Conservation (phyloP, 2,113 vertebrate genomes). For the Cynoglossus semilaevis region DNA sequence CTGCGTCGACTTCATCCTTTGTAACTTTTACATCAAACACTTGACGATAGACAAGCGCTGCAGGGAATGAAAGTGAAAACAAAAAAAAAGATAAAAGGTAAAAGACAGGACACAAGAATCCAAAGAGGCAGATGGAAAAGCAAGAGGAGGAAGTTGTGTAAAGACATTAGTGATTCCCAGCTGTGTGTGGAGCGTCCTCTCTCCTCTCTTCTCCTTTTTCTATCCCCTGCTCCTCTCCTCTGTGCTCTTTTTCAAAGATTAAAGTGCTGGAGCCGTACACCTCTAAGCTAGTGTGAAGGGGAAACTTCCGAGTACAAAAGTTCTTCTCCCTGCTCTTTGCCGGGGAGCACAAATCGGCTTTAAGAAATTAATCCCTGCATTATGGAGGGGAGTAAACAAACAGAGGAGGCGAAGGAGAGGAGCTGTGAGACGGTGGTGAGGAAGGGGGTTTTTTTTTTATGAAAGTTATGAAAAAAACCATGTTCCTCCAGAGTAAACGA, state of each 20-base stretch:
- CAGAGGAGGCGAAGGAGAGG: slow-evolving; percentile 38
- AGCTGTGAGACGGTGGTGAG: slow-evolving; percentile 12
- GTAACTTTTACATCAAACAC: no score
- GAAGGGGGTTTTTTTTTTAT: no score
- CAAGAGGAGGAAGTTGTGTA: slow-evolving; percentile 31
- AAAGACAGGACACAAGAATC: background rate
- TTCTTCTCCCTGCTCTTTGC: slow-evolving; percentile 58
- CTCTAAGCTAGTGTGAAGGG: slow-evolving; percentile 77
- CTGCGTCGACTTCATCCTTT: no score
- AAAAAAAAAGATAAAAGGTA: slow-evolving; percentile 3
- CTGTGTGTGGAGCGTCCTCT: slow-evolving; percentile 39
- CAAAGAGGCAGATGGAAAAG: slow-evolving; percentile 14
- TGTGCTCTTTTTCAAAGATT: slow-evolving; percentile 47
- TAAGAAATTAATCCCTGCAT: slow-evolving; percentile 70
- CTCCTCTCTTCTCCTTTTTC: slow-evolving; percentile 31
- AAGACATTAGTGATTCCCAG: slow-evolving; percentile 54
- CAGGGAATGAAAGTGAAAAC: background rate
- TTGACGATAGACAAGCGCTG: no score
- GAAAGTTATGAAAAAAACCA: slow-evolving; percentile 40
- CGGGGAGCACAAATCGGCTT: slow-evolving; percentile 71
- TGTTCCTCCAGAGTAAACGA: slow-evolving; percentile 36
- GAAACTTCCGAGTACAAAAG: slow-evolving; percentile 69
- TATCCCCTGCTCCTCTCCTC: slow-evolving; percentile 33
- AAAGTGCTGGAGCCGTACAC: slow-evolving; percentile 57
- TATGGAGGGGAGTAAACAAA: slow-evolving; percentile 66